These are phyloP conservation scores for Casuarius casuarius DNA, from an alignment of 2,113 vertebrate species.

Conservation along the genomic window DNA sequence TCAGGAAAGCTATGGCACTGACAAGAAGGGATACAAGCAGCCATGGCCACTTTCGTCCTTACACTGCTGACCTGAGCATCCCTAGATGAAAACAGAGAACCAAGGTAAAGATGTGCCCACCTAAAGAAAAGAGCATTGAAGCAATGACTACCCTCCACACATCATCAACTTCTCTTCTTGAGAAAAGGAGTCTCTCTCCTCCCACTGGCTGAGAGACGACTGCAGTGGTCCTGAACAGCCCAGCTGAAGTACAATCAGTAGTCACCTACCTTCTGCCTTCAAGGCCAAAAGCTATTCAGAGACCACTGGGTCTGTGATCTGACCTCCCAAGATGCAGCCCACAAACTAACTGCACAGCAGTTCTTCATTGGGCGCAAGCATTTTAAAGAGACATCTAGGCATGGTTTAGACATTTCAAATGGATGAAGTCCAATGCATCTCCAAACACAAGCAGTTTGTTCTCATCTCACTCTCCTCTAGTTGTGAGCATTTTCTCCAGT, in stretches of 20 bases:
- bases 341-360: background rate
- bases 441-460: background rate
- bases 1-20: rapidly evolving
- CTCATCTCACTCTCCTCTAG: background rate
- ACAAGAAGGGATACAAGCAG: background rate
- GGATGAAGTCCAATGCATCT: background rate
- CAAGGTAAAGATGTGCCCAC: background rate
- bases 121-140: background rate
- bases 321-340: background rate
- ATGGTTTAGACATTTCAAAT: background rate
- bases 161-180: background rate
- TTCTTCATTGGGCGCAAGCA: background rate
- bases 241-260: background rate
- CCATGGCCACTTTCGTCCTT: background rate
- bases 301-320: background rate
- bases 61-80: rapidly evolving
- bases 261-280: background rate
- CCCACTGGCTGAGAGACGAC: background rate
- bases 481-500: background rate
- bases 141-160: background rate
- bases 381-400: background rate
- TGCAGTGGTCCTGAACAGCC: background rate
- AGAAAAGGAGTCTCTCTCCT: background rate
- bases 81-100: background rate
- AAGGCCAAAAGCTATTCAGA: background rate